Evolutionary conservation across 2,113 vertebrate species (phyloP).

Genomic region (Trochalopteron elliotii): DNA sequence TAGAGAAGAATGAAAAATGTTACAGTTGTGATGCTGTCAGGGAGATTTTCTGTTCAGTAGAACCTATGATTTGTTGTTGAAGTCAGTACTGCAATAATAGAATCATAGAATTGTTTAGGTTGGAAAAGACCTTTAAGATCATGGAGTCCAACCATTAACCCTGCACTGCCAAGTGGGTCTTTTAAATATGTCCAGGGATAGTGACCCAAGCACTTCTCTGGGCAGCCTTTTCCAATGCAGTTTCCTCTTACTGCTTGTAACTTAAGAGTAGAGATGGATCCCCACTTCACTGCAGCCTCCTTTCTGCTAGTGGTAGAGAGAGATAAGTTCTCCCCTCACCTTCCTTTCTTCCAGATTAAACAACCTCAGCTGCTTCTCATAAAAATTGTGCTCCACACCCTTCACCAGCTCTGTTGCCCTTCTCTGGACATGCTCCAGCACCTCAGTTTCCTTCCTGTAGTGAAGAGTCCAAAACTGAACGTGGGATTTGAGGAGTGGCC

Average conservation of each 20-base stretch:
- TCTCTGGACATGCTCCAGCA: neutral
- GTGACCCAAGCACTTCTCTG: neutral
- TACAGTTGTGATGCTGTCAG: neutral
- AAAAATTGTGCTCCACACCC: neutral
- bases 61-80: neutral
- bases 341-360: neutral
- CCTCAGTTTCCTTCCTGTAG: neutral
- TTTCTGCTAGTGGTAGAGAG: neutral
- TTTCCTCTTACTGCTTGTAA: neutral
- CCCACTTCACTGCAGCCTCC: neutral
- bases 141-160: neutral
- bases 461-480: neutral
- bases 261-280: neutral
- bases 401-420: neutral
- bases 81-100: neutral
- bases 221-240: neutral
- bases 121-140: neutral
- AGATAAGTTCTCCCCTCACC: accelerated
- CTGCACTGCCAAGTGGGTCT: neutral
- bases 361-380: neutral
- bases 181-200: neutral
- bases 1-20: neutral
- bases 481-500: neutral
- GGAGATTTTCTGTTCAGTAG: neutral
- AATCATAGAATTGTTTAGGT: neutral